These are phyloP conservation scores for Peromyscus melanophrys DNA, from an alignment of 2,797 vertebrate genomes.

Conservation along the genomic window DNA sequence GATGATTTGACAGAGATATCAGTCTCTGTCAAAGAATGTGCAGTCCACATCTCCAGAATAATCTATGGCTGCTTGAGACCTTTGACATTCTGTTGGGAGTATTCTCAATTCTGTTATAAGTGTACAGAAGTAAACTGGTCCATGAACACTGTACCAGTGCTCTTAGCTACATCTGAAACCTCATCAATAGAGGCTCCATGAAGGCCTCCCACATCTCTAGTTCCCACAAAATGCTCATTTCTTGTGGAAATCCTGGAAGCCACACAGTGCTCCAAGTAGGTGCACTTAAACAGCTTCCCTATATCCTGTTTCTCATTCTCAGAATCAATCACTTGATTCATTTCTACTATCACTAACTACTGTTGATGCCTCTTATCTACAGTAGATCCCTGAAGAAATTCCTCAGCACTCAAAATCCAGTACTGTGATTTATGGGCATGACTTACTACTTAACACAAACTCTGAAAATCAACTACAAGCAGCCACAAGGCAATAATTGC, in stretches of 20 bases:
- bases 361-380: too few relatives aligned
- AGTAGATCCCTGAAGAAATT: too few relatives aligned
- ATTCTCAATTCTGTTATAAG: not conserved
- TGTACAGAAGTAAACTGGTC: not conserved
- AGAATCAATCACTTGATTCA: too few relatives aligned
- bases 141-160: not conserved
- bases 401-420: too few relatives aligned
- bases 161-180: not conserved
- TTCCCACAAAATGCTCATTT: not conserved
- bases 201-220: not conserved
- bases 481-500: not conserved
- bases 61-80: not conserved
- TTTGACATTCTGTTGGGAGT: not conserved
- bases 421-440: too few relatives aligned
- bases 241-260: not conserved
- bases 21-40: not conserved
- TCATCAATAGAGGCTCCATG: not conserved
- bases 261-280: not conserved
- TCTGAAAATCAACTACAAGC: not conserved
- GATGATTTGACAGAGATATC: not conserved
- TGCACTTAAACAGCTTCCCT: not conserved
- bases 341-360: too few relatives aligned
- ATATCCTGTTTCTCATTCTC: not conserved
- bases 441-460: constrained; percentile 36
- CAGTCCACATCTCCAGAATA: not conserved